Evolutionary conservation across 2,113 vertebrate species (phyloP), one percentile per base, ranked within the genome.

Genomic region (Microtus oregoni): DNA sequence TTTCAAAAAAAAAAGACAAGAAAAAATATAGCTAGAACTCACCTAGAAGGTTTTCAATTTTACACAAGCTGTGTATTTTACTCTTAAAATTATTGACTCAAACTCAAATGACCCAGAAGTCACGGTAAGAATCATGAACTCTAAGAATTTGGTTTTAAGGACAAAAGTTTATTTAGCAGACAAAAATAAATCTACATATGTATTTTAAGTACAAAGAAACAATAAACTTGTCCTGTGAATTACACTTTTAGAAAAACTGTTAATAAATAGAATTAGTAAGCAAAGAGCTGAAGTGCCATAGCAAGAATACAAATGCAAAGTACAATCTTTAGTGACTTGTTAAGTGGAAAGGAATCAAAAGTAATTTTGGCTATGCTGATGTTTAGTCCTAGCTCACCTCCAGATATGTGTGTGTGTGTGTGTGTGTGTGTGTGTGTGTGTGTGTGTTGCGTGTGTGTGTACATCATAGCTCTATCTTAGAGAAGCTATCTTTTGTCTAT

Each of bases 201-300:
- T 41, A 70, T 81, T 89, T 89, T 93, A 82, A 82, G 22, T 47
- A 93, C 58, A 93, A 72, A 50, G 24, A 52, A 70, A 85, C 88
- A 58, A 89, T 70, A 89, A 89, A 77, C 35, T 50, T 76, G 3
- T 0, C 63, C 75, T 86, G 6, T 50, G 28, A 35, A 50, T 89
- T 94, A 14, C 12, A 32, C 14, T 32, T n/a, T 50, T 67, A 63
- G 7, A 72, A 70, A 19, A 76, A 61, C 5, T 95, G n/a, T 3
- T 20, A 32, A 77, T 82, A 22, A 10, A 89, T 77, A 75, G 89
- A 88, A 73, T 15, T 70, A 41, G 86, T 13, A 86, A 41, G 55
- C 2, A 3, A 76, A 81, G 1, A 13, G 4, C 1, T 26, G 35
- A 86, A n/a, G 13, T 5, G 28, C 0, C 22, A 72, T 35, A 47